Evolutionary conservation across 2,888 invertebrate genomes (phyloP).

Genomic region (Eudemis profundana): DNA sequence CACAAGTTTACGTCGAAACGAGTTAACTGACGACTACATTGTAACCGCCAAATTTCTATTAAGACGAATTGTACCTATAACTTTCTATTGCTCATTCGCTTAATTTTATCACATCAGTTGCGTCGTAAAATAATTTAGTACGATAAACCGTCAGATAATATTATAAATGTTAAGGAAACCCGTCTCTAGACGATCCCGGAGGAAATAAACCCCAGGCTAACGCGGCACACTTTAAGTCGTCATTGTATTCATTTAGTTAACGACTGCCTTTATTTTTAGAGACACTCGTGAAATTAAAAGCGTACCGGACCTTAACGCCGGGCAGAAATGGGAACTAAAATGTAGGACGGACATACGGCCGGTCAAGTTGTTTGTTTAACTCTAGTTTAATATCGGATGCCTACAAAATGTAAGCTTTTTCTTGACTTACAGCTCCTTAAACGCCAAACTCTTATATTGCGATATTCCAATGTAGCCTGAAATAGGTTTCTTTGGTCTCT

Average conservation of each 20-base stretch:
- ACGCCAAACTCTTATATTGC: no score
- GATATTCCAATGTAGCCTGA: no score
- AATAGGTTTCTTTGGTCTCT: no score
- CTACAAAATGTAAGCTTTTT: not conserved
- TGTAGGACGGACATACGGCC: constrained; percentile 23
- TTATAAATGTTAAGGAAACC: constrained; percentile 34
- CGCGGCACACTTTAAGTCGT: constrained; percentile 41
- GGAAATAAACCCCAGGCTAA: constrained; percentile 46
- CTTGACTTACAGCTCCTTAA: no score
- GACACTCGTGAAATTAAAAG: constrained; percentile 47
- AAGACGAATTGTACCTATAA: constrained; percentile 30
- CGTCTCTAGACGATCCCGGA: constrained; percentile 42
- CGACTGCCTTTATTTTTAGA: constrained; percentile 46
- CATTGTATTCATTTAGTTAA: constrained; percentile 46
- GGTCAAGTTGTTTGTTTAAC: constrained; percentile 8
- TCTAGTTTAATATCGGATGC: not conserved
- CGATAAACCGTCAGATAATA: constrained; percentile 39
- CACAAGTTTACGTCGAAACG: constrained; percentile 13
- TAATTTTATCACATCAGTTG: constrained; percentile 42
- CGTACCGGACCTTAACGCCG: constrained; percentile 34
- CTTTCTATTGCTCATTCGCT: constrained; percentile 35
- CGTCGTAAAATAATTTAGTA: constrained; percentile 40
- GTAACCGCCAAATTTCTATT: constrained; percentile 35
- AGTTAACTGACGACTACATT: constrained; percentile 28
- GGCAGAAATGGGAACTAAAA: constrained; percentile 32